Evolutionary conservation across 2,888 invertebrate genomes (phyloP), one percentile per base, ranked within the genome.

Genomic region (Nomada flava): DNA sequence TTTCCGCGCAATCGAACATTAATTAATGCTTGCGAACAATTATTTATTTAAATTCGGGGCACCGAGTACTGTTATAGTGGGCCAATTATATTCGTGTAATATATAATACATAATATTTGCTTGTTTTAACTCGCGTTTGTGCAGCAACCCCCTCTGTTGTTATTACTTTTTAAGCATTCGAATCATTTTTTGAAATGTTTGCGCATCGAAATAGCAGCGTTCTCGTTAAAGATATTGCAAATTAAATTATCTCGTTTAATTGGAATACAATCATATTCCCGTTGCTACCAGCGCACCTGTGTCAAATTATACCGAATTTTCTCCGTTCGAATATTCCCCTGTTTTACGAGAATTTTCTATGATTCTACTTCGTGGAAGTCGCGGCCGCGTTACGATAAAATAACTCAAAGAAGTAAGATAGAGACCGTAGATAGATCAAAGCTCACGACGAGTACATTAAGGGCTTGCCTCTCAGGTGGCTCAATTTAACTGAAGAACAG

Each of bases 401-500:
- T 71, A 68, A 64, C 26, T 59, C 29, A 67, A 68, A 64, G 74
- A 23, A 47, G n/a, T 57, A 68, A 20, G 42, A 47, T 60, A 11
- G 62, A 42, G 53, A 63, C 29, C 52, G 71, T 52, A 20, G 79
- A 64, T 71, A 76, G 79, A 79, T 79, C 69, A 83, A 76, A 83
- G 83, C 72, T 69, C 52, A 18, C 59, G 65, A 44, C 68, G 53
- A 77, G 70, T 74, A 74, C 83, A 83, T 83, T 83, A 83, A 74
- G 74, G 74, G 53, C 57, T 71, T 57, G 20, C 63, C 71, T 76
- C 67, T 74, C 53, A 53, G 64, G 69, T 69, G 64, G 83, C 60
- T 83, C 74, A 62, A 83, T 84, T 83, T 83, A 83, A 79, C 76
- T 57, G 84, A 72, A 65, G 75, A 83, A 84, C 83, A 78, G 78